A percentile compares a stretch with the other conserved stretches of the same genome.
These are phyloP conservation scores for Caenorhabditis sp. DNA, from an alignment of 2,888 invertebrate genomes.

Conservation along the genomic window DNA sequence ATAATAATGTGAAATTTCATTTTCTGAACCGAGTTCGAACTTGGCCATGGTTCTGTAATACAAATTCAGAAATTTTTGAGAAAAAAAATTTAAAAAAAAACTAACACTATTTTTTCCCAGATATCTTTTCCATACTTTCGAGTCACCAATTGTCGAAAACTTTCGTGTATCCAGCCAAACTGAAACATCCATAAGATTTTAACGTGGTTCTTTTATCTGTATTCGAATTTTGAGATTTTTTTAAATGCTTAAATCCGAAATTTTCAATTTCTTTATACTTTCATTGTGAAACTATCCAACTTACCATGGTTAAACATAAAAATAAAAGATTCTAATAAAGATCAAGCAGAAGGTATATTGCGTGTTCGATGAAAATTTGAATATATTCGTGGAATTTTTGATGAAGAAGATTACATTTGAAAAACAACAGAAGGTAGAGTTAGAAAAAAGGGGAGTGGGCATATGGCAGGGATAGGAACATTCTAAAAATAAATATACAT, in stretches of 20 bases:
- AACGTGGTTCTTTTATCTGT: no score
- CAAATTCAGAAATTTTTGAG: not conserved
- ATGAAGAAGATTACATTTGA: not conserved
- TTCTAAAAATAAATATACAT: no score
- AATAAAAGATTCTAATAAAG: not conserved
- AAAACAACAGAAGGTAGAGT: not conserved
- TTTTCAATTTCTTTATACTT: not conserved
- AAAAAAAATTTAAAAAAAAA: constrained; percentile 8
- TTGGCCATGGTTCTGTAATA: constrained; percentile 63
- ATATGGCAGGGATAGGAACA: no score
- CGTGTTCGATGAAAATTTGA: not conserved
- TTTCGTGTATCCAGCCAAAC: constrained; percentile 70
- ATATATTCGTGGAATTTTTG: not conserved
- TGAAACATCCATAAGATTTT: no score
- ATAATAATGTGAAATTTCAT: constrained; percentile 66
- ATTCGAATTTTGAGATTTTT: no score
- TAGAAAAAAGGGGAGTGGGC: no score
- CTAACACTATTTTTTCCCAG: constrained; percentile 68
- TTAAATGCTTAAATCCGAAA: no score
- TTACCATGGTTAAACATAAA: not conserved
- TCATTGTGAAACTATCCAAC: constrained; percentile 1
- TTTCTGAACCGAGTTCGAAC: constrained; percentile 67
- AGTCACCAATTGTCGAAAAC: constrained; percentile 65
- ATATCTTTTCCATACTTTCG: constrained; percentile 68
- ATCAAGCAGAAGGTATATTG: not conserved